Base-by-base conservation (phyloP, 2,888 invertebrate genomes). In the Tromatobia lineatoria region DNA sequence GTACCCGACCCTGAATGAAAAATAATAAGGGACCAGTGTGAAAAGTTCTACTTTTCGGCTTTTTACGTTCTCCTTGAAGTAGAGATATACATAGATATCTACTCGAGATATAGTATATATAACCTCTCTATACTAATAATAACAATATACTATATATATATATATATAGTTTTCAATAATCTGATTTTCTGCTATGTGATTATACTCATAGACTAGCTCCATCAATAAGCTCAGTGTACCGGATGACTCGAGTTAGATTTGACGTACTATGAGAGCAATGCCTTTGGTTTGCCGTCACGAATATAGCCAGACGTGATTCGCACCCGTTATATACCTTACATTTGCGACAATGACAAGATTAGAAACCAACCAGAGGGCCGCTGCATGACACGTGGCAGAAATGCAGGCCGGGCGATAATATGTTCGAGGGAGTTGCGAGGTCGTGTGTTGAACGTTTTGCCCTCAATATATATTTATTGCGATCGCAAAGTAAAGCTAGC, bases 381-480 rank as follows among this genome's bases (percentile, higher is more conserved):
- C 25, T 7, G 59, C 34, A n/a, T 15, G 29, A 34, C 29, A 29
- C 59, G 59, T 34, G 59, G 29, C 59, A 25, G 15, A 59, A 25
- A n/a, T 59, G 50, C 38, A 54, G 47, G 8, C 54, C 54, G 54
- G 54, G 20, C 73, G 87, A 87, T 86, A 86, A 87, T 71, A 57
- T 38, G 54, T 23, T 54, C 54, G 54, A 20, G 57, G 23, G 57
- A 25, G 23, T 45, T 18, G 66, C 82, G 71, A 82, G 80, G 80
- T 70, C 70, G 42, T 42, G 45, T 61, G 42, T 38, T 66, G 67
- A 45, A 57, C 59, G 74, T 52, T 76, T 82, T 52, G 82, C 73
- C 82, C 82, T 78, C 82, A 69, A 82, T 82, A 59, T 82, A 52
- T 74, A 74, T 64, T 74, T n/a, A 69, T 78, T 50, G 74, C 82